These are phyloP conservation scores for Chrysotoxum bicinctum DNA, from an alignment of 2,888 invertebrate species.

Conservation along the genomic window DNA sequence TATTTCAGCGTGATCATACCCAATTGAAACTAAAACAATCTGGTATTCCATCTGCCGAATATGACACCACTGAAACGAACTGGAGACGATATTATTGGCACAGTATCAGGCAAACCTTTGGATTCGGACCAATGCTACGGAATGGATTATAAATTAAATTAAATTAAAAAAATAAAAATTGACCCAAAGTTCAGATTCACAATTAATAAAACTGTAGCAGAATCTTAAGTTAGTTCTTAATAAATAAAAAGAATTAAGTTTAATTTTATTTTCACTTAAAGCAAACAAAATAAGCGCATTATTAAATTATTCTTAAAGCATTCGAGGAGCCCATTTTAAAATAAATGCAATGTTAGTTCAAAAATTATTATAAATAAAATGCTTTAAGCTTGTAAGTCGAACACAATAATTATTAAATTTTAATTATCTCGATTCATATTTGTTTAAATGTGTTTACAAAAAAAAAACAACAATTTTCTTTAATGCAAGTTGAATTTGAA, in stretches of 20 bases:
- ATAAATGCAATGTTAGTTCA: slow-evolving; percentile 4
- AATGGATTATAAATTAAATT: slow-evolving; percentile 52
- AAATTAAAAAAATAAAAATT: background rate
- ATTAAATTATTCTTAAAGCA: slow-evolving; percentile 38
- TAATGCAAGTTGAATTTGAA: slow-evolving; percentile 6
- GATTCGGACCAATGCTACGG: slow-evolving; percentile 77
- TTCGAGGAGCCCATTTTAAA: slow-evolving; percentile 32
- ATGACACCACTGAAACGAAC: slow-evolving; percentile 90
- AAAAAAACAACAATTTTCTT: background rate
- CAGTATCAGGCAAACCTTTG: slow-evolving; percentile 88
- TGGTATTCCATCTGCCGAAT: slow-evolving; percentile 91
- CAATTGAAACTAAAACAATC: slow-evolving; percentile 91
- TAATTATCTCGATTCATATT: background rate
- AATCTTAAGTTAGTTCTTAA: slow-evolving; percentile 28
- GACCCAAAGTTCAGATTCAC: slow-evolving; percentile 41
- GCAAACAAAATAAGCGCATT: slow-evolving; percentile 1
- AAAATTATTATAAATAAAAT: slow-evolving; percentile 18
- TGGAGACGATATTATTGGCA: slow-evolving; percentile 98
- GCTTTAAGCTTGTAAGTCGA: slow-evolving; percentile 12
- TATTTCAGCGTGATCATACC: slow-evolving; percentile 90
- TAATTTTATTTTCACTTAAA: slow-evolving; percentile 1
- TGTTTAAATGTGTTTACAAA: background rate
- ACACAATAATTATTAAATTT: slow-evolving; percentile 15
- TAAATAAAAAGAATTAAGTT: background rate
- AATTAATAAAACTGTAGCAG: slow-evolving; percentile 33